Evolutionary conservation across 2,113 vertebrate species (phyloP), one percentile per base, ranked within the genome.

Genomic region (Leuciscus idus): DNA sequence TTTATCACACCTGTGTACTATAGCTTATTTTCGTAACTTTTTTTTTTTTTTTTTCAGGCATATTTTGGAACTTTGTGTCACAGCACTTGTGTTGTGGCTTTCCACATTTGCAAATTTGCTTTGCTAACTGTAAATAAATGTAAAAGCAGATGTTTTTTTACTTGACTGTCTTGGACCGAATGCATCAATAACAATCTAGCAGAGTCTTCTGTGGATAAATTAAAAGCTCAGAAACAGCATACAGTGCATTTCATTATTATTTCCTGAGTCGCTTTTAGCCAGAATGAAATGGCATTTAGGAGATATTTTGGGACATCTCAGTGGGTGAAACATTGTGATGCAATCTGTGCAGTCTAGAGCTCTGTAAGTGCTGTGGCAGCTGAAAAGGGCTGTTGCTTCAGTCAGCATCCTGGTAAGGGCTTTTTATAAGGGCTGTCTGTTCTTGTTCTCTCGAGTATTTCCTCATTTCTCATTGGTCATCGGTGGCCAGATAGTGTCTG

Each of bases 331-430:
- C 57, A 62, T 75, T 17, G 74, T 84, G 62, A 81, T 79, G 76
- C 68, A 84, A 83, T 85, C 77, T 87, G 48, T 77, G 81, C 36
- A 68, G 79, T 81, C 75, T 86, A 81, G 81, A 50, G 78, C 57
- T 74, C 43, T 43, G 81, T 68, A 46, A 84, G 76, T 86, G 81
- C 76, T 76, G 84, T 86, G 75, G 81, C 75, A 84, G 87, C 87
- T 84, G 83, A 84, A 86, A 79, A 55, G 43, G 33, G 36, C 68
- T 74, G 75, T 79, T 84, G 72, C 85, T 89, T 86, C 76, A 84
- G 85, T 86, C 88, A 85, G 83, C 85, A 87, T 55, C 83, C 50
- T 85, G 36, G 59, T 84, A 48, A 81, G 70, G 75, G 48, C 4
- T 66, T 66, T 84, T 72, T 72, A 48, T 50, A 66, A 81, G 1